phyloP scores from a whole-genome alignment of 2,113 vertebrate species.

The Rhinolophus sinicus region DNA sequence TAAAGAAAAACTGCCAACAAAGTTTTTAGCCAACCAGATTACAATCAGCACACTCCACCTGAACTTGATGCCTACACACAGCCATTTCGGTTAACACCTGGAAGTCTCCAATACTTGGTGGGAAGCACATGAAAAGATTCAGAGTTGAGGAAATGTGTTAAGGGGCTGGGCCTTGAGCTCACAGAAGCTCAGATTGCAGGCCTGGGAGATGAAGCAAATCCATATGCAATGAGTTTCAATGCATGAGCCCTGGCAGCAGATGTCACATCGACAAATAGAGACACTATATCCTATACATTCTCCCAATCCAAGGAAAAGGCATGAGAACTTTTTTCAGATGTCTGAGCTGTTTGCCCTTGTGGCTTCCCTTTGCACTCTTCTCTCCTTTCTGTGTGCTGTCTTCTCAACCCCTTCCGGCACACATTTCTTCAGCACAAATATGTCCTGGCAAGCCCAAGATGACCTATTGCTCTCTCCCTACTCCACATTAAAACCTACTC shows the following conservation, averaged over 20 bases:
- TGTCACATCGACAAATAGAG: neutral
- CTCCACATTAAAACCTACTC: neutral
- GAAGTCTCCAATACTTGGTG: slow-evolving; percentile 35
- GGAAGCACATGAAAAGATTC: slow-evolving; percentile 55
- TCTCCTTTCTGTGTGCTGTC: neutral
- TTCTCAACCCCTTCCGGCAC: neutral
- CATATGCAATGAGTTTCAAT: neutral
- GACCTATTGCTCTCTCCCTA: neutral
- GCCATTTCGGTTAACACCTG: slow-evolving; percentile 68
- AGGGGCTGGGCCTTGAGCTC: neutral
- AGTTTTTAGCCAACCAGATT: slow-evolving; percentile 75
- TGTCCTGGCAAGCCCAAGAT: neutral
- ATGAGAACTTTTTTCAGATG: neutral
- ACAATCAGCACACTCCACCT: slow-evolving; percentile 74
- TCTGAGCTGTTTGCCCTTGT: neutral
- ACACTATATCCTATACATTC: accelerated
- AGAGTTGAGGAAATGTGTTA: neutral
- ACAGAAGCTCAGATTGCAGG: neutral
- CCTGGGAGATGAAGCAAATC: neutral
- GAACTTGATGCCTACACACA: slow-evolving; percentile 63
- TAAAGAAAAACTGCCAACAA: slow-evolving; percentile 75
- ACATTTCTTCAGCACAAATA: neutral
- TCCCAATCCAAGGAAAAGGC: neutral
- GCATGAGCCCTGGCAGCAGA: neutral
- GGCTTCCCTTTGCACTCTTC: neutral